Percentiles rank a stretch among this genome's conserved stretches.
Conservation (phyloP, 2,797 vertebrate genomes). For the Sciurus carolinensis region DNA sequence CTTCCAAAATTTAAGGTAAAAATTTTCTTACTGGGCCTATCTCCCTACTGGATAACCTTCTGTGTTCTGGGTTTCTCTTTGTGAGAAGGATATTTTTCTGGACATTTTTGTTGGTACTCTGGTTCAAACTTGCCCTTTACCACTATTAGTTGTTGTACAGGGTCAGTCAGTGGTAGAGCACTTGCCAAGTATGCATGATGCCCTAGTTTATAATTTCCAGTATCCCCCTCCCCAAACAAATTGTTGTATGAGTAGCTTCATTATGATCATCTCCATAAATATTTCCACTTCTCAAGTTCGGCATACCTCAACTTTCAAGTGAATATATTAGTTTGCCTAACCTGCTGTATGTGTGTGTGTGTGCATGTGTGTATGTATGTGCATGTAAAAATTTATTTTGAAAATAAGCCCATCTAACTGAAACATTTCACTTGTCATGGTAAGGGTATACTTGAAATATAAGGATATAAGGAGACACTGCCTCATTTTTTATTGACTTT, state of each 20-base stretch:
- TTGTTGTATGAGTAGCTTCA: background rate
- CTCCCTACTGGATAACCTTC: background rate
- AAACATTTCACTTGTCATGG: conserved; percentile 39
- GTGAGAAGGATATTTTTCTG: conserved; percentile 39
- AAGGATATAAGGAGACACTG: background rate
- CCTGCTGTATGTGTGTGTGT: background rate
- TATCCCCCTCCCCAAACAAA: background rate
- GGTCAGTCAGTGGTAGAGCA: too few species aligned
- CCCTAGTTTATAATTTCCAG: background rate
- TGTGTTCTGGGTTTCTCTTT: conserved; percentile 17
- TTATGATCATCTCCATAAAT: conserved; percentile 27
- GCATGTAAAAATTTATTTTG: conserved; percentile 9
- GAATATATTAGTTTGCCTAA: conserved; percentile 28
- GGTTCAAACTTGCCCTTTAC: background rate
- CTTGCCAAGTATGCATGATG: too few species aligned
- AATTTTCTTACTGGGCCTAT: background rate
- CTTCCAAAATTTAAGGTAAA: conserved; percentile 33
- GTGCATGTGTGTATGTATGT: background rate
- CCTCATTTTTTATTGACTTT: conserved; percentile 64
- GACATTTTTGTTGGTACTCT: conserved; percentile 48
- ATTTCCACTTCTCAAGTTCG: conserved; percentile 51
- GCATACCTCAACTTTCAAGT: background rate
- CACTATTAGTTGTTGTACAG: background rate
- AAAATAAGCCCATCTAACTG: conserved; percentile 32
- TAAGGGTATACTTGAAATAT: conserved; percentile 13